Evolutionary conservation across 2,797 vertebrate genomes (phyloP), one percentile per base, ranked within the genome.

Genomic region (Dicrostonyx torquatus): DNA sequence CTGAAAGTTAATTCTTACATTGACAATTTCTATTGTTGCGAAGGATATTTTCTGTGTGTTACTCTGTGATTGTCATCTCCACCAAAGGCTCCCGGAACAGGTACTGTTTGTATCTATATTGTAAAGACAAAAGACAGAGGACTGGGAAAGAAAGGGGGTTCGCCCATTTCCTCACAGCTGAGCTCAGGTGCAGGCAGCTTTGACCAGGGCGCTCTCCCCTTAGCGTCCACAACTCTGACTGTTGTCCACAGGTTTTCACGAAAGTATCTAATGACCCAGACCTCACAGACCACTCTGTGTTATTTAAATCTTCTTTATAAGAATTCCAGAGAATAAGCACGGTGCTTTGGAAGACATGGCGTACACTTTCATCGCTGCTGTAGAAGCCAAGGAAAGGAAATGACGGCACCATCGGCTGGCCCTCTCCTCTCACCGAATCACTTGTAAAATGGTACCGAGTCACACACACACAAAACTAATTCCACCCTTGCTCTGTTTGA

Each of bases 371-470:
- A 50, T 34, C 1, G 34, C 55, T 72, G 2, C 20, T 20, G 34
- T 3, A 48, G 34, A 62, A 88, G 20, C 24, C 34, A 53, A 48
- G 6, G 72, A 91, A 73, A 87, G 50, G 53, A 78, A 88, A 72
- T 14, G 29, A 37, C 85, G 37, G 55, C 26, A 34, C n/a, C 18
- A 40, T 34, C n/a, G 7, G 70, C 29, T 68, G 58, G 4, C 24
- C 8, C 24, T 95, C 48, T 86, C 22, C 18, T 94, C 76, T 83
- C 58, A 89, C 80, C 84, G 93, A 96, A 85, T 77, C 48, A 72
- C 13, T n/a, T 85, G 95, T 68, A 76, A 84, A 94, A 86, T 86
- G 20, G 55, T 66, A 91, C 58, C 75, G 48, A 40, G 62, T 91
- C 22, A 58, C n/a, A 89, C 6, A 89, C 6, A 34, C 6, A 85